Evolutionary conservation across 2,888 invertebrate genomes (phyloP), one percentile per base, ranked within the genome.

Genomic region (Mesorhabditis belari): DNA sequence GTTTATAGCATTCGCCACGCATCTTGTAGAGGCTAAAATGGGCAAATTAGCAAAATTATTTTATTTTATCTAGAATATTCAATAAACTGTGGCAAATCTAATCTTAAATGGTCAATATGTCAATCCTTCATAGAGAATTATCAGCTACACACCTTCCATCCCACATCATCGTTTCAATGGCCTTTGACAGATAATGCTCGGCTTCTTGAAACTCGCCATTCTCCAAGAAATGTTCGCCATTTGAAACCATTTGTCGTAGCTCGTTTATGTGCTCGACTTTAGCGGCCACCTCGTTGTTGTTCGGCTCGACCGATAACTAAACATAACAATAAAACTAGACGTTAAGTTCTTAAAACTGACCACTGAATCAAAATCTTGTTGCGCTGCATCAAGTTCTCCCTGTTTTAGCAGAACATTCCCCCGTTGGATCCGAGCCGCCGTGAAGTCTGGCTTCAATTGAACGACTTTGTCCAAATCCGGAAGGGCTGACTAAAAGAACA

Each of bases 371-470:
- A 70, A 79, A 57, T 79, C 79, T 9, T 62, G 64, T 4, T 65
- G 63, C 5, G 79, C 77, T 17, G 64, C 70, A 29, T 74, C 73
- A n/a, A 79, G 57, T 9, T 76, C 65, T 80, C 94, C 90, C 81
- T 81, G 84, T 74, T 96, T 96, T 76, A 96, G 85, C 81, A 91
- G 87, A 62, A 96, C 89, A 77, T 88, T 89, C 27, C 90, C 96
- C 71, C 92, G 85, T 81, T 92, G 92, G 56, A 88, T 79, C 51
- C 88, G 81, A 69, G 87, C 86, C 3, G 92, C 88, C 61, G 88
- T 88, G 82, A 99, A 98, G 82, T 95, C 95, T 5, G 92, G 90
- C 81, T 96, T 95, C 62, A 98, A 82, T 81, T 92, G 89, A 67
- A 99, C 84, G 27, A 94, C 95, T 83, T 87, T 88, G 74, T 90